Evolutionary conservation across 1,140 invertebrate species (phyloP).

Genomic region (Chymomyza costata): DNA sequence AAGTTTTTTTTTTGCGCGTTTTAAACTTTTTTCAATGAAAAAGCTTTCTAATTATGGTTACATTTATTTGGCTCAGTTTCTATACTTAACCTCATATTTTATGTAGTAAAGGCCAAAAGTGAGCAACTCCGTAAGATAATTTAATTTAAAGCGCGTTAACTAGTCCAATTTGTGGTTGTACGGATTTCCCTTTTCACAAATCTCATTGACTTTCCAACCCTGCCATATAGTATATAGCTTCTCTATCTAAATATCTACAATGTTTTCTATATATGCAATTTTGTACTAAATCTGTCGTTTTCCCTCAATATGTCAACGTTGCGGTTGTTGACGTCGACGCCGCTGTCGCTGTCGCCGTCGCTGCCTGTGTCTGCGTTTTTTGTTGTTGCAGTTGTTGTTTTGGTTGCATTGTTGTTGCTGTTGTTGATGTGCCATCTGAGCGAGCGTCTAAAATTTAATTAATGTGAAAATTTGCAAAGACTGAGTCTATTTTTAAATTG

Average conservation of each 20-base stretch:
- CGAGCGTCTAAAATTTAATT: conserved; percentile 65
- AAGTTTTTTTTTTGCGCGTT: no score
- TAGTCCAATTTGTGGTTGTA: no score
- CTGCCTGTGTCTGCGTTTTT: conserved; percentile 13
- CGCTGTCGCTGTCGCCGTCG: conserved; percentile 31
- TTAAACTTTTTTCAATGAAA: no score
- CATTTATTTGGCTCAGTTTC: no score
- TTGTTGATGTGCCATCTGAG: conserved; percentile 9
- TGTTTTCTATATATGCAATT: conserved; percentile 58
- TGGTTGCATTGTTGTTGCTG: conserved; percentile 36
- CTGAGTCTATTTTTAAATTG: conserved; percentile 71
- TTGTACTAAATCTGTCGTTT: conserved; percentile 72
- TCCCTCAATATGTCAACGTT: conserved; percentile 73
- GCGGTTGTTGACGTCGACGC: no score
- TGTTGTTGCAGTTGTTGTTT: conserved; percentile 11
- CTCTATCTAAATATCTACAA: conserved; percentile 23
- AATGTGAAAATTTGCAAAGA: conserved; percentile 74
- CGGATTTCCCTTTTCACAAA: no score
- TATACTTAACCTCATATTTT: no score
- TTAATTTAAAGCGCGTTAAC: no score
- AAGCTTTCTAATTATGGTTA: no score
- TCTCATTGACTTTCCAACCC: background rate
- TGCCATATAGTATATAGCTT: conserved; percentile 8
- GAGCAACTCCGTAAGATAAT: no score
- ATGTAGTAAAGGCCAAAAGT: no score